Percentiles rank a stretch among this genome's conserved stretches.
phyloP scores from a whole-genome alignment of 2,797 vertebrate species.

The Huso huso region DNA sequence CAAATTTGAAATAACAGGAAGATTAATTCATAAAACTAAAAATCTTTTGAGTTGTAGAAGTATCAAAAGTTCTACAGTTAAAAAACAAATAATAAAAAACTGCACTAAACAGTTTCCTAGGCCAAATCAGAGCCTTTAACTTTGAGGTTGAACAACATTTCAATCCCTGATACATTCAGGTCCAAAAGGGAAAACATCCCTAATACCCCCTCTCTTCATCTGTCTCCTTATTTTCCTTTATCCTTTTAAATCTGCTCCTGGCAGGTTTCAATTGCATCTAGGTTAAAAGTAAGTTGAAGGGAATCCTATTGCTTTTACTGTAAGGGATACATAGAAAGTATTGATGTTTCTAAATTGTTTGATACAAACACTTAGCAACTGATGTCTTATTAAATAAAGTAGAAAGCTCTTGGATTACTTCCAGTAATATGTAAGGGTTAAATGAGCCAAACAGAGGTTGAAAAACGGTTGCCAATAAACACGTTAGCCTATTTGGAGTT shows the following conservation, averaged over 20 bases:
- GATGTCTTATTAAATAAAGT: conserved; percentile 41
- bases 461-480: conserved; percentile 10
- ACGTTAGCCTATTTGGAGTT: conserved; percentile 29
- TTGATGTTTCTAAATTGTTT: conserved; percentile 57
- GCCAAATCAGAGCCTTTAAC: too few relatives aligned
- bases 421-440: conserved; percentile 39
- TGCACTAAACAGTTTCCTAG: too few relatives aligned
- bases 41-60: too few relatives aligned
- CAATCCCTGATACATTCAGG: too few relatives aligned
- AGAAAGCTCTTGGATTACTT: conserved; percentile 38
- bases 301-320: conserved; percentile 35
- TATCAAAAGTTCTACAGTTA: too few relatives aligned
- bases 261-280: conserved; percentile 29
- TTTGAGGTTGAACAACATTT: too few relatives aligned
- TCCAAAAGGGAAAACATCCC: not conserved
- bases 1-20: too few relatives aligned
- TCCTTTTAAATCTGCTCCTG: not conserved
- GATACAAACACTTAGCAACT: conserved; percentile 54
- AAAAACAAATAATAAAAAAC: too few relatives aligned
- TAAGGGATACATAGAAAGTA: conserved; percentile 49
- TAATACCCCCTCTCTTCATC: not conserved
- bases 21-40: too few relatives aligned
- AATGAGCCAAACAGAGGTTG: conserved; percentile 10
- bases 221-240: not conserved
- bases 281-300: conserved; percentile 35